phyloP scores from a whole-genome alignment of 2,888 invertebrate species.

The Bombylius discolor region DNA sequence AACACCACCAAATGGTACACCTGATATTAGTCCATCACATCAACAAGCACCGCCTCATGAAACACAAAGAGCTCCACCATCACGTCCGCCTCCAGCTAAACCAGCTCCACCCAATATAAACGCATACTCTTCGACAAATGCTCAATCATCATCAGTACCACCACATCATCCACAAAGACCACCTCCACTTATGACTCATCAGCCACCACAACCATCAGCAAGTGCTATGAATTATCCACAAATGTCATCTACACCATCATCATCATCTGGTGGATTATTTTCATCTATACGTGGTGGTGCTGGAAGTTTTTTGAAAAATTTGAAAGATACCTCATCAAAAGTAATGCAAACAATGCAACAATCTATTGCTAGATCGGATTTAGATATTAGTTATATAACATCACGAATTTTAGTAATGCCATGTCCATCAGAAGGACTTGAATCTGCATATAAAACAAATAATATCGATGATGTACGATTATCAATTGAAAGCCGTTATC shows the following conservation, averaged over 20 bases:
- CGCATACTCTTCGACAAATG: too few species aligned
- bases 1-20: slow-evolving; percentile 22
- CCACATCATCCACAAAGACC: background rate
- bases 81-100: background rate
- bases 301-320: slow-evolving; percentile 80
- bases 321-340: slow-evolving; percentile 91
- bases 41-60: background rate
- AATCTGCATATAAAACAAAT: slow-evolving; percentile 84
- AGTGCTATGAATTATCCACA: slow-evolving; percentile 8
- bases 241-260: background rate
- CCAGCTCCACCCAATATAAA: background rate
- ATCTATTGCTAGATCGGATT: slow-evolving; percentile 72
- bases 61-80: background rate
- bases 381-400: slow-evolving; percentile 87
- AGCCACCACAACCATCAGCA: background rate
- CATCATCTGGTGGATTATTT: slow-evolving; percentile 48
- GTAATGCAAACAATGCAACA: slow-evolving; percentile 95
- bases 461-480: slow-evolving; percentile 81
- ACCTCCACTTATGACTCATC: background rate
- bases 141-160: too few species aligned
- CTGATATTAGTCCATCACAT: slow-evolving; percentile 13
- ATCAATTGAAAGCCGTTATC: slow-evolving; percentile 64
- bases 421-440: slow-evolving; percentile 85
- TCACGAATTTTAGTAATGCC: slow-evolving; percentile 88
- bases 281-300: slow-evolving; percentile 85